phyloP scores from a whole-genome alignment of 2,797 vertebrate species.

The Urocyon cinereoargenteus region DNA sequence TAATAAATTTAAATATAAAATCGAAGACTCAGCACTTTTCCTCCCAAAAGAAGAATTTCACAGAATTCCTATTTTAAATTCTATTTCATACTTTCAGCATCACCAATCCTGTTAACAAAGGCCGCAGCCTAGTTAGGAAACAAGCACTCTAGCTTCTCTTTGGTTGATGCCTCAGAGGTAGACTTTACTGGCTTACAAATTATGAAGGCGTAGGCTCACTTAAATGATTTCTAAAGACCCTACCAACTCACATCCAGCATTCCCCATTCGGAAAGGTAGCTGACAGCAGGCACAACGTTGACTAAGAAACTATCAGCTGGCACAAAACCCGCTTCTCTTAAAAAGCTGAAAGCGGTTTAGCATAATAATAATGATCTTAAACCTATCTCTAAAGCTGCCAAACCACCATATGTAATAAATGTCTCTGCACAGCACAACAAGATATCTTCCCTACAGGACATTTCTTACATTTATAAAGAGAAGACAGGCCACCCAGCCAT shows the following conservation, averaged over 20 bases:
- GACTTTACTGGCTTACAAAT: not conserved
- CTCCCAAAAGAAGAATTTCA: not conserved
- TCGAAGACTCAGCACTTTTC: not conserved
- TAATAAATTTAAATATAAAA: not conserved
- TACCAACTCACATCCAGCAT: not conserved
- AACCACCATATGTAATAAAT: too few species aligned
- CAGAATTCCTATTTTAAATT: not conserved
- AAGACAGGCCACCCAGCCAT: too few species aligned
- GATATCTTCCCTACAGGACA: too few species aligned
- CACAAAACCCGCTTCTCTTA: too few species aligned
- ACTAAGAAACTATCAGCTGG: too few species aligned
- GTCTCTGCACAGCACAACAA: too few species aligned
- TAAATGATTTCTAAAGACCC: not conserved
- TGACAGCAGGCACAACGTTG: not conserved
- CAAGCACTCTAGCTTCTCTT: not conserved
- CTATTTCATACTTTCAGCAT: not conserved
- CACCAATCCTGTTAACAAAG: not conserved
- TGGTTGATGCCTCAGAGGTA: not conserved
- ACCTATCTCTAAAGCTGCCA: too few species aligned
- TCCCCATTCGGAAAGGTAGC: not conserved
- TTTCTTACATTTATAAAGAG: too few species aligned
- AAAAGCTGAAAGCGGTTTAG: too few species aligned
- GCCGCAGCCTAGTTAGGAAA: not conserved
- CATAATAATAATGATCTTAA: too few species aligned
- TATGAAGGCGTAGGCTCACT: not conserved